phyloP scores from a whole-genome alignment of 2,888 invertebrate genomes.

The Apoderus coryli region DNA sequence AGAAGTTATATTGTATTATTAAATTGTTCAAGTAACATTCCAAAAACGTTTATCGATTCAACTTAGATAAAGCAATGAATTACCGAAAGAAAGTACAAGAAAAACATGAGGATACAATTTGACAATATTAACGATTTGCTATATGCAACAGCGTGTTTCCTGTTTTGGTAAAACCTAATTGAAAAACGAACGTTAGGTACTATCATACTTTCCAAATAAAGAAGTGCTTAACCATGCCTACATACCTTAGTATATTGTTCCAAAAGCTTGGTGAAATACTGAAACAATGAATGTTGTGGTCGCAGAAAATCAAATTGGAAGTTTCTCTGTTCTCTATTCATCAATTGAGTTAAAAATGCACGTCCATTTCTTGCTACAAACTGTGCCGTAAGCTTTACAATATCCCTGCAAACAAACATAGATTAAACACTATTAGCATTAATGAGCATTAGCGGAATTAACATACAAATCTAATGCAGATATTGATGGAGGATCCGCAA shows the following conservation, averaged over 20 bases:
- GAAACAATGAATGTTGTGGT: constrained; percentile 96
- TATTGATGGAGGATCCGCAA: constrained; percentile 96
- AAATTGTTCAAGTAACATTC: too few species aligned
- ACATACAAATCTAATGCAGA: constrained; percentile 87
- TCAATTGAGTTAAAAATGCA: constrained; percentile 92
- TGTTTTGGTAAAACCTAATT: too few species aligned
- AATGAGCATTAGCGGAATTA: background rate
- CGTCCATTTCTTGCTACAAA: constrained; percentile 98
- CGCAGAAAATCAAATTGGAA: constrained; percentile 98
- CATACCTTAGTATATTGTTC: constrained; percentile 93
- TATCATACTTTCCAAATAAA: too few species aligned
- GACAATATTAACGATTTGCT: too few species aligned
- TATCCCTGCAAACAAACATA: constrained; percentile 49
- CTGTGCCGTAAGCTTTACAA: constrained; percentile 95
- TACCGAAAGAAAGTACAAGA: too few species aligned
- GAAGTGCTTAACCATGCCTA: too few species aligned
- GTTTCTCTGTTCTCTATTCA: constrained; percentile 96
- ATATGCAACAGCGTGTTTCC: too few species aligned
- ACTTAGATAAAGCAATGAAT: too few species aligned
- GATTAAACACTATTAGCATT: constrained; percentile 3
- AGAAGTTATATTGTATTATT: too few species aligned
- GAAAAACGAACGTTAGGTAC: too few species aligned
- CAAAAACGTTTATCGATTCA: too few species aligned
- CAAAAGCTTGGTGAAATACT: constrained; percentile 93
- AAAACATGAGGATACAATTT: too few species aligned